Conservation (phyloP, 1,140 invertebrate species). For the Myzus persicae region DNA sequence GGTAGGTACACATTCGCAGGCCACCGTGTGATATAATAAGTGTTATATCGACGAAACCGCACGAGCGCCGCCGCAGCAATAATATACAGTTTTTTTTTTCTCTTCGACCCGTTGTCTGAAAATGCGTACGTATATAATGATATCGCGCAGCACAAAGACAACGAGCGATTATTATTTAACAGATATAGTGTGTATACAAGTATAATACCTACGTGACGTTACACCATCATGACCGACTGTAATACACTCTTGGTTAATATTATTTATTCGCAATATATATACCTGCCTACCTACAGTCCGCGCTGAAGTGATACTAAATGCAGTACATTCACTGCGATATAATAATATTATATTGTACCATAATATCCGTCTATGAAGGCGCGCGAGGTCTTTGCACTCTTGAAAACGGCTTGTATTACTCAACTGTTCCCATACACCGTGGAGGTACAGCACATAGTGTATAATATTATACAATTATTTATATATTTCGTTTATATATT, state of each 20-base stretch:
- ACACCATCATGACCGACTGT: conserved; percentile 1
- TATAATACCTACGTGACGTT: neutral
- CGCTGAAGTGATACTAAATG: neutral
- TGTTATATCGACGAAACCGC: neutral
- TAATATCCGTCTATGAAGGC: neutral
- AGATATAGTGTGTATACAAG: neutral
- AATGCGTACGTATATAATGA: neutral
- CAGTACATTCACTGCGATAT: neutral
- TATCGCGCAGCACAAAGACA: neutral
- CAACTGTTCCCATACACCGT: conserved; percentile 40
- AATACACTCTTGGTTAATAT: neutral
- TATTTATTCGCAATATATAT: conserved; percentile 17
- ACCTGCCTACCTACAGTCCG: neutral
- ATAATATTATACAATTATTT: neutral
- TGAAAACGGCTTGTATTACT: conserved; percentile 65
- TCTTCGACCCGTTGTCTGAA: neutral
- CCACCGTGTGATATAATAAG: neutral
- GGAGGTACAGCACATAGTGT: neutral
- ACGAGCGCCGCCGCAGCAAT: neutral
- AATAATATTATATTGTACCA: neutral
- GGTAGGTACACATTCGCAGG: neutral
- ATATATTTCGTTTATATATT: neutral
- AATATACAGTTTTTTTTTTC: neutral
- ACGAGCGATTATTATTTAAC: neutral
- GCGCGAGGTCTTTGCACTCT: conserved; percentile 40